These are phyloP conservation scores for Heteromurus nitidus DNA, from an alignment of 2,888 invertebrate genomes.

Conservation along the genomic window DNA sequence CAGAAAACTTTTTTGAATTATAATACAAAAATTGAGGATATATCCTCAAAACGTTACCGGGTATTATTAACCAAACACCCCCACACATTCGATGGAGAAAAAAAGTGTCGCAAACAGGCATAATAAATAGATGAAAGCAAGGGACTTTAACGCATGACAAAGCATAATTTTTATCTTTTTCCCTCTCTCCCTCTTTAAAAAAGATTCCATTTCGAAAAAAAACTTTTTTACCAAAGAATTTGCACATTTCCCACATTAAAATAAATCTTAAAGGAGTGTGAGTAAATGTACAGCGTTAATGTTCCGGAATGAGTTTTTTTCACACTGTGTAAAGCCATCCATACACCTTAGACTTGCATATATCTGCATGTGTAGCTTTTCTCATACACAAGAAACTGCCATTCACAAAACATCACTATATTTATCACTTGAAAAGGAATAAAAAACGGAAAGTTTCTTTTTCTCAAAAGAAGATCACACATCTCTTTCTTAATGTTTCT, in stretches of 20 bases:
- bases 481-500: conserved; percentile 5
- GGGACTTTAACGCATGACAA: conserved; percentile 30
- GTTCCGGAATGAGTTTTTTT: conserved; percentile 72
- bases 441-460: background rate
- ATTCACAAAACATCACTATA: conserved; percentile 13
- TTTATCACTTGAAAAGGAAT: background rate
- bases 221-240: conserved; percentile 63
- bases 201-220: conserved; percentile 3
- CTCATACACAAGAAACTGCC: background rate
- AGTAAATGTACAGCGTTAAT: conserved; percentile 71
- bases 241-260: conserved; percentile 72
- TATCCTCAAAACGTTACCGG: too few species aligned
- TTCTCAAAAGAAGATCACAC: conserved; percentile 18
- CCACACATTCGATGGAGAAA: too few species aligned
- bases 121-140: conserved; percentile 16
- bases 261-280: conserved; percentile 69
- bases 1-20: too few species aligned
- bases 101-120: conserved; percentile 7
- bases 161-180: conserved; percentile 43
- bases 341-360: too few species aligned
- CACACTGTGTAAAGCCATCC: conserved; percentile 57
- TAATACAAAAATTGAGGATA: too few species aligned
- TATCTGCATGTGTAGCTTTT: too few species aligned
- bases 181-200: conserved; percentile 28
- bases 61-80: too few species aligned